Evolutionary conservation across 2,888 invertebrate genomes (phyloP).

Genomic region (Agrochola lota): DNA sequence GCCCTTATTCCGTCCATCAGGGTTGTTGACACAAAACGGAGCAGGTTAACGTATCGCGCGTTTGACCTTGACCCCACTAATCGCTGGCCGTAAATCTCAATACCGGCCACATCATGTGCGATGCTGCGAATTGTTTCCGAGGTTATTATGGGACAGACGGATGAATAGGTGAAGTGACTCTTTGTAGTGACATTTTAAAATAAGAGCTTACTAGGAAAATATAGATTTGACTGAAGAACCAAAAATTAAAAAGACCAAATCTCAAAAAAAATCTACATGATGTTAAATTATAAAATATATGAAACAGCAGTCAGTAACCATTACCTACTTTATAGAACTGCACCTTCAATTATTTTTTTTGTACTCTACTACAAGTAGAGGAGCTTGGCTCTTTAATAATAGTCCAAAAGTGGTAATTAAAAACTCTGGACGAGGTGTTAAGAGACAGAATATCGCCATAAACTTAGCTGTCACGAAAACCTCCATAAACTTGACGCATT

Average conservation of each 20-base stretch:
- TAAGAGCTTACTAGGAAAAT: background rate
- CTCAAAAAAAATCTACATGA: background rate
- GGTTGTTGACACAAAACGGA: slow-evolving; percentile 58
- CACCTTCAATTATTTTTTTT: background rate
- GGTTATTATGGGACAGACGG: slow-evolving; percentile 17
- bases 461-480: no score
- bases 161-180: background rate
- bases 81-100: slow-evolving; percentile 65
- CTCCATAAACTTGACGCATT: background rate
- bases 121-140: slow-evolving; percentile 42
- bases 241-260: background rate
- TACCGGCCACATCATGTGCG: slow-evolving; percentile 51
- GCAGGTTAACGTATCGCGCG: slow-evolving; percentile 54
- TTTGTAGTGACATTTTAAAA: background rate
- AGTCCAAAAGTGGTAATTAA: background rate
- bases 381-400: background rate
- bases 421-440: background rate
- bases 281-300: background rate
- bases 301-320: background rate
- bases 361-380: no score
- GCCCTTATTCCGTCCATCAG: slow-evolving; percentile 29
- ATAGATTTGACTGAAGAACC: background rate
- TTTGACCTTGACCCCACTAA: slow-evolving; percentile 64
- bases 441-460: background rate
- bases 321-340: background rate